A percentile compares a stretch with the other conserved stretches of the same genome.
Evolutionary conservation across 2,113 vertebrate species (phyloP).

Genomic region (Lichenostomus cassidix): DNA sequence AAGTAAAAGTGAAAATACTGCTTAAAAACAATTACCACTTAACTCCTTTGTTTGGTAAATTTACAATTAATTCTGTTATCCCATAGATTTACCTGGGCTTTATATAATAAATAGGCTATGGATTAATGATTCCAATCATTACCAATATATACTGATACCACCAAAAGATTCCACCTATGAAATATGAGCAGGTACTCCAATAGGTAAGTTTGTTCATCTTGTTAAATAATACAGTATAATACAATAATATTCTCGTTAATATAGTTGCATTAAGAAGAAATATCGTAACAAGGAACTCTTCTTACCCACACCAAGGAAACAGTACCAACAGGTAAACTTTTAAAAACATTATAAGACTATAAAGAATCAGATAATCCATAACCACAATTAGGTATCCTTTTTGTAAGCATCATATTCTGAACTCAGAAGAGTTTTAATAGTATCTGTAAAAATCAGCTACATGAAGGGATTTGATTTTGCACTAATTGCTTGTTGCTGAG

Average conservation of each 20-base stretch:
- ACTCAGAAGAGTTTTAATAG: not conserved
- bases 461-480: not conserved
- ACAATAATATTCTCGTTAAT: not conserved
- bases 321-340: not conserved
- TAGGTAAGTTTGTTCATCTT: not conserved
- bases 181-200: not conserved
- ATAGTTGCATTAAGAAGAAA: not conserved
- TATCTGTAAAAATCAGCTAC: not conserved
- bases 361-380: not conserved
- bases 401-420: not conserved
- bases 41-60: not conserved
- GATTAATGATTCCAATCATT: not conserved
- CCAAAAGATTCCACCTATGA: not conserved
- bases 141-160: not conserved
- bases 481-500: not conserved
- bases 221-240: not conserved
- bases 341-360: not conserved
- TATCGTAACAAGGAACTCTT: not conserved
- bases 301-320: not conserved
- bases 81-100: not conserved
- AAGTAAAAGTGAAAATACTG: not conserved
- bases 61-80: not conserved
- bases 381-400: not conserved
- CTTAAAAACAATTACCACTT: not conserved
- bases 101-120: not conserved